Evolutionary conservation across 1,140 invertebrate genomes (phyloP).

Genomic region (Drusus annulatus): DNA sequence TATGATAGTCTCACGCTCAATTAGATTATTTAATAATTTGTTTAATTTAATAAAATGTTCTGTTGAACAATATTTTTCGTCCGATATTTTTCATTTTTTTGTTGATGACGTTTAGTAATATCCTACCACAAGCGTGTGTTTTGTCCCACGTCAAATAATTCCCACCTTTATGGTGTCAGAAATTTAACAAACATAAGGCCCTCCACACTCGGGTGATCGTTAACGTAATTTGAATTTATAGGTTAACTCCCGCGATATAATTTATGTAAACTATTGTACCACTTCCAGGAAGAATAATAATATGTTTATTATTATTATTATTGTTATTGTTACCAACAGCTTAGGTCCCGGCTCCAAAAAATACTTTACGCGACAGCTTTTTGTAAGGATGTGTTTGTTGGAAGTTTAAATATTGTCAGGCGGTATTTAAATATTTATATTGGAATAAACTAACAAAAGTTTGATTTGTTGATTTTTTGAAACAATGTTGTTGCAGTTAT

Average conservation of each 20-base stretch:
- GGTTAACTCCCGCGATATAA: slow-evolving; percentile 6
- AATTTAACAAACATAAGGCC: slow-evolving; percentile 30
- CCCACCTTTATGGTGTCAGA: slow-evolving; percentile 25
- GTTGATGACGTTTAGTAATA: too few species aligned
- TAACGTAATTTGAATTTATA: slow-evolving; percentile 41
- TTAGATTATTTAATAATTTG: too few species aligned
- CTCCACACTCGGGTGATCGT: slow-evolving; percentile 11
- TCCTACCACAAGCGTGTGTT: background rate
- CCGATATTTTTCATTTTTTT: too few species aligned
- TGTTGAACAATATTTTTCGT: too few species aligned
- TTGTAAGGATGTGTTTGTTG: background rate
- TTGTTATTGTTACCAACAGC: slow-evolving; percentile 21
- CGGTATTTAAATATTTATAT: too few species aligned
- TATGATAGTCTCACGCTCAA: too few species aligned
- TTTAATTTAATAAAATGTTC: too few species aligned
- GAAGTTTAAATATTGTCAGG: too few species aligned
- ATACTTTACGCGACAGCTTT: slow-evolving; percentile 12
- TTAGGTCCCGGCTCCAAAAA: background rate
- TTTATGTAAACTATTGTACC: slow-evolving; percentile 33
- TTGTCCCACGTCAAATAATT: background rate
- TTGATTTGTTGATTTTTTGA: background rate
- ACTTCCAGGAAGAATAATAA: slow-evolving; percentile 21
- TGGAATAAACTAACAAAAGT: background rate
- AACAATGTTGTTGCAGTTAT: background rate
- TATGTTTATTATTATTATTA: background rate